Conservation (phyloP, 2,888 invertebrate genomes). For the Drosophila melanocephala region DNA sequence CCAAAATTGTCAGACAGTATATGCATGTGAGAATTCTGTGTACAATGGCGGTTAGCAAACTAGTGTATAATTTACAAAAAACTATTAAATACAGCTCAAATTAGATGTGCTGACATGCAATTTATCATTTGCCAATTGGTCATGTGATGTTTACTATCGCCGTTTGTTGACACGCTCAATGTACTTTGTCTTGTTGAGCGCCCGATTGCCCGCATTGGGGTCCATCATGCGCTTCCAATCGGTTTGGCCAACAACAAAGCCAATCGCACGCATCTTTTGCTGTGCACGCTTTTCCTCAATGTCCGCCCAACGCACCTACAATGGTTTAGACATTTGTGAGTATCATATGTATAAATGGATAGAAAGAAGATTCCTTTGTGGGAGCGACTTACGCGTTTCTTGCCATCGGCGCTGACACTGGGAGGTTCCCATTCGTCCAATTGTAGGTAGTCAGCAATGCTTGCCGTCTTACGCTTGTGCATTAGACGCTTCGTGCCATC, state of each 20-base stretch:
- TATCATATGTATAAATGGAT: neutral
- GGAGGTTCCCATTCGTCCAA: conserved; percentile 90
- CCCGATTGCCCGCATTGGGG: conserved; percentile 94
- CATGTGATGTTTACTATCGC: conserved; percentile 31
- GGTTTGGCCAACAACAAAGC: conserved; percentile 98
- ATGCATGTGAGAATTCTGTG: conserved; percentile 36
- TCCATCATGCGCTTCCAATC: conserved; percentile 98
- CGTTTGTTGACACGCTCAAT: conserved; percentile 88
- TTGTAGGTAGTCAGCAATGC: conserved; percentile 97
- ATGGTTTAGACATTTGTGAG: neutral
- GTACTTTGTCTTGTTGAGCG: conserved; percentile 97
- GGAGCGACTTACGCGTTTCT: conserved; percentile 92
- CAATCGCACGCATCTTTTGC: conserved; percentile 96
- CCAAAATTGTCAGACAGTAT: conserved; percentile 6
- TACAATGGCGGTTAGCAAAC: conserved; percentile 7
- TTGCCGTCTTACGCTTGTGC: conserved; percentile 86
- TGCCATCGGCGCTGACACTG: conserved; percentile 88
- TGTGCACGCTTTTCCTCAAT: conserved; percentile 96
- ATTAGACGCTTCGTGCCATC: conserved; percentile 93
- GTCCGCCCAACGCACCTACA: conserved; percentile 98
- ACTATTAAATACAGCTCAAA: conserved; percentile 2
- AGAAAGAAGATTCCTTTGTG: neutral
- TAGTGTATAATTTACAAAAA: conserved; percentile 10
- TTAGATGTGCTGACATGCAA: neutral
- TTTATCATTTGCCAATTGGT: neutral